These are phyloP conservation scores for Lordiphosa clarofinis DNA, from an alignment of 1,140 invertebrate species.

Conservation along the genomic window DNA sequence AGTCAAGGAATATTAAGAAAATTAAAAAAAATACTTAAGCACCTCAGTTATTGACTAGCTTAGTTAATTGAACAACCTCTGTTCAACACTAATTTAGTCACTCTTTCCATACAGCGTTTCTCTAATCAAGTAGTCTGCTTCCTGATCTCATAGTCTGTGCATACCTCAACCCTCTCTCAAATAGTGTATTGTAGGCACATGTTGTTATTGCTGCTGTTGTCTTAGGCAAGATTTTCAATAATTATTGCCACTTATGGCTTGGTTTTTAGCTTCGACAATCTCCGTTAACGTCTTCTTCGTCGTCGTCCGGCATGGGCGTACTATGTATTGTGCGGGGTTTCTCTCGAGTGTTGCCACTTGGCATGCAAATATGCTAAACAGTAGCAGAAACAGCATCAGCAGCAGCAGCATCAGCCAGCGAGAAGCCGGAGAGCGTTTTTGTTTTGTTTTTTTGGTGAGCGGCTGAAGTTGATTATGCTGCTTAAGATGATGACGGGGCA, in stretches of 20 bases:
- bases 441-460: constrained; percentile 13
- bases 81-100: too few species aligned
- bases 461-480: constrained; percentile 72
- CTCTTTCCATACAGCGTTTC: too few species aligned
- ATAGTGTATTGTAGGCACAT: constrained; percentile 33
- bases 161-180: too few species aligned
- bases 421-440: constrained; percentile 10
- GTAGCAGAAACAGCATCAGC: constrained; percentile 53
- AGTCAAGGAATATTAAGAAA: too few species aligned
- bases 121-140: too few species aligned
- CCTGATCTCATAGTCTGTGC: not conserved
- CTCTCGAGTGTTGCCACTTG: constrained; percentile 69
- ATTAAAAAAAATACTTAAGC: too few species aligned
- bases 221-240: constrained; percentile 78
- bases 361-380: constrained; percentile 79
- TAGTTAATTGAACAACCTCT: too few species aligned
- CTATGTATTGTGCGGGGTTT: constrained; percentile 7
- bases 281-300: not conserved
- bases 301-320: constrained; percentile 3
- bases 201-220: constrained; percentile 60
- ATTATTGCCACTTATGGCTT: constrained; percentile 77
- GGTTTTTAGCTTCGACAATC: constrained; percentile 29
- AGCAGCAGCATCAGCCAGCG: not conserved
- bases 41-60: too few species aligned
- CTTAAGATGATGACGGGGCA: constrained; percentile 66